Percentiles rank a stretch among this genome's conserved stretches.
Conservation (phyloP, 2,888 invertebrate genomes). For the Polylopha cassiicola region DNA sequence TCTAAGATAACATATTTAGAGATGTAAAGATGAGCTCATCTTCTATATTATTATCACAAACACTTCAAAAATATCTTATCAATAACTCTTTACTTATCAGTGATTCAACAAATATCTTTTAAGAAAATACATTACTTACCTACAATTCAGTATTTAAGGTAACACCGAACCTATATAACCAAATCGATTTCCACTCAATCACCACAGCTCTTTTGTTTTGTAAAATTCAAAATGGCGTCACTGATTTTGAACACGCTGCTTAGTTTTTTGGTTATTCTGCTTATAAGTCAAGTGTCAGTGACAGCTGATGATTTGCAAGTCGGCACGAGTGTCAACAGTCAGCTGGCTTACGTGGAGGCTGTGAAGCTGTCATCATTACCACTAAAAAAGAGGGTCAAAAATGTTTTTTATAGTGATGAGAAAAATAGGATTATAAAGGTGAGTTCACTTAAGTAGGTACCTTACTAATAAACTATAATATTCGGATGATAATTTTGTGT, state of each 20-base stretch:
- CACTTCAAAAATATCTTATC: no score
- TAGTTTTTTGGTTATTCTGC: slow-evolving; percentile 24
- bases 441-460: slow-evolving; percentile 21
- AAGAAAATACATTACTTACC: no score
- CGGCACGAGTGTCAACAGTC: slow-evolving; percentile 41
- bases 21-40: no score
- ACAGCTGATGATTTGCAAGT: slow-evolving; percentile 41
- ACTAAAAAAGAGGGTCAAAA: slow-evolving; percentile 46
- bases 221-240: slow-evolving; percentile 26
- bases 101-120: no score
- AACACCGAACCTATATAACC: slow-evolving; percentile 1
- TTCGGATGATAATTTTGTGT: no score
- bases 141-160: no score
- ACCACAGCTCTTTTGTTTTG: slow-evolving; percentile 24
- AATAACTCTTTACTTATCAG: no score
- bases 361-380: slow-evolving; percentile 52
- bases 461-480: no score
- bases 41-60: no score
- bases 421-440: slow-evolving; percentile 50
- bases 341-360: slow-evolving; percentile 43
- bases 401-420: slow-evolving; percentile 53
- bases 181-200: neutral
- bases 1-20: no score
- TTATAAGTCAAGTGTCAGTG: slow-evolving; percentile 24
- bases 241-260: slow-evolving; percentile 9